Evolutionary conservation across 2,113 vertebrate species (phyloP), one percentile per base, ranked within the genome.

Genomic region (Myocastor coypus): DNA sequence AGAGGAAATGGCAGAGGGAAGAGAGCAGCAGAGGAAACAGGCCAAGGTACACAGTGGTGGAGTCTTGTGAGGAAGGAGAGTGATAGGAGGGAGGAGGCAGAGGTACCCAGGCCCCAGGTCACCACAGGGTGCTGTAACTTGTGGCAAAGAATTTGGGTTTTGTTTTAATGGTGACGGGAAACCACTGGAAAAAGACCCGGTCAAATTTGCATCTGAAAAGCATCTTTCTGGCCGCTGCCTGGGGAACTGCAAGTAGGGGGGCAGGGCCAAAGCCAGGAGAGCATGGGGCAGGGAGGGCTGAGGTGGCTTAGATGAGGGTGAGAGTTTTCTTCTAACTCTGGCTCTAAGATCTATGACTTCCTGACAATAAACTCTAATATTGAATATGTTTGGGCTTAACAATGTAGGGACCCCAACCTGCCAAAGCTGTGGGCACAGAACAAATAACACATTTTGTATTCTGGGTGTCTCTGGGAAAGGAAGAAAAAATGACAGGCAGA

Each of bases 361-460:
- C 94, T 97, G 96, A 97, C 92, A 96, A 68, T 92, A 91, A 96
- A 92, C 69, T 93, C 64, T 87, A 73, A 94, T 0, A 19, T 26
- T 42, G 61, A 89, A 52, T 94, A 89, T 80, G 68, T 97, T 89
- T 89, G 86, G 83, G 91, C 89, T 97, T 95, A 87, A 83, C 68
- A 64, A 71, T 78, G 80, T 96, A 94, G 96, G 93, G 96, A 92
- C 89, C 92, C 96, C 37, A 82, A 94, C 92, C 87, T 94, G 96
- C 87, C 95, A 85, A 85, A 94, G 87, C 95, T 97, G 96, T 95
- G 81, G 95, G 96, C 97, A 96, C 84, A 97, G 96, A 95, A 69
- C 92, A 95, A 95, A 91, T 34, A 95, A 69, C 88, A 94, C 86
- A 69, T 96, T 98, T 97, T 97, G 83, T 97, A 96, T 94, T 91